These are phyloP conservation scores for Formica exsecta DNA, from an alignment of 1,140 invertebrate species.

Conservation along the genomic window DNA sequence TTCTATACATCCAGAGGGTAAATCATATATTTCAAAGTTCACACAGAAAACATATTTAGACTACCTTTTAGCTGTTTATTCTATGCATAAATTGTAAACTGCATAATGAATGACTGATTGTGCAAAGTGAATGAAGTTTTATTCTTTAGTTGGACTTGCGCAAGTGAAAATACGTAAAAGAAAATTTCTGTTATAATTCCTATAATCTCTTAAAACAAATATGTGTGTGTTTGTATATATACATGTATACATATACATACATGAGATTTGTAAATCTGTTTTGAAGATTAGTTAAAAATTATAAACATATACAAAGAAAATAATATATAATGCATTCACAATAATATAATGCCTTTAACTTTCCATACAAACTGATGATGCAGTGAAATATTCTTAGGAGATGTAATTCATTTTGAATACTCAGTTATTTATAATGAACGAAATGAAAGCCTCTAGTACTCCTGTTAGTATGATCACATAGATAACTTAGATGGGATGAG, in stretches of 20 bases:
- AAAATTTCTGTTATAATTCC: background rate
- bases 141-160: background rate
- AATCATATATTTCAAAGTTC: conserved; percentile 38
- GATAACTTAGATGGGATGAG: background rate
- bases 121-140: background rate
- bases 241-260: background rate
- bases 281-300: conserved; percentile 9
- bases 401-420: conserved; percentile 12
- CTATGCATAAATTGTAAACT: conserved; percentile 55
- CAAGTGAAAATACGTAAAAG: background rate
- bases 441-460: conserved; percentile 31
- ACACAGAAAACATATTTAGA: conserved; percentile 27
- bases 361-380: background rate
- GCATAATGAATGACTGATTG: conserved; percentile 29
- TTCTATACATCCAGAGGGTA: conserved; percentile 50
- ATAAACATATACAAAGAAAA: conserved; percentile 4
- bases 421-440: conserved; percentile 37
- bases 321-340: background rate
- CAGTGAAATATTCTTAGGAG: background rate
- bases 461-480: conserved; percentile 7
- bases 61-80: conserved; percentile 54
- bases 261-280: background rate
- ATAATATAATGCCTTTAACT: background rate
- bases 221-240: background rate
- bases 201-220: conserved; percentile 1